Evolutionary conservation across 2,113 vertebrate species (phyloP), one percentile per base, ranked within the genome.

Genomic region (Lates calcarifer): DNA sequence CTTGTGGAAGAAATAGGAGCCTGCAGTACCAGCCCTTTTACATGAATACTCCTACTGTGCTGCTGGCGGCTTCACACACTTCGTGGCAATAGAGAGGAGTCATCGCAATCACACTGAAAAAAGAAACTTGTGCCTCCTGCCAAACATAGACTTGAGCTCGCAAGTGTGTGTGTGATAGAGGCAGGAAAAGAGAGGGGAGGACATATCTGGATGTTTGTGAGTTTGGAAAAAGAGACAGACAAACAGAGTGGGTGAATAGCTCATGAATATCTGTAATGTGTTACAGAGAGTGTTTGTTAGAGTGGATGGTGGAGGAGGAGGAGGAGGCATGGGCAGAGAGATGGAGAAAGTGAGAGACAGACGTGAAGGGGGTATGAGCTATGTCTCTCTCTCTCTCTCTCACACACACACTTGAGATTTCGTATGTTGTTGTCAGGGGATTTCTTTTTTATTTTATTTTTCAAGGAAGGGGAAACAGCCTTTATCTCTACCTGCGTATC

Each of bases 231-330:
- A 45, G 43, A 78, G 64, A 81, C 73, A 78, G 75, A 68, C 70
- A 75, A 79, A 81, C 83, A 22, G 72, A 79, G 78, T 12, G 26
- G 88, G 39, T 69, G 87, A 82, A 70, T 2, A 26, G 66, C 84
- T 86, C 85, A 61, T 90, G 85, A 93, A 88, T 91, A 91, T 88
- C 79, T 81, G 79, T 76, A 83, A 82, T 81, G 81, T 76, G 78
- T 71, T 83, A 70, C 61, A 76, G 55, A 53, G 77, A 68, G 45
- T 79, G 70, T 81, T 84, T 87, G 75, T 78, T 29, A 29, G 56
- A 74, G 79, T 11, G 15, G 65, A 62, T 37, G 73, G 3, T n/a
- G 57, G 39, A 22, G 2, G 51, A 26, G 58, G 67, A 33, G 47
- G 62, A 31, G 41, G 67, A 43, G 68, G 24, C 76, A 58, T 15